Percentiles rank a stretch among this genome's conserved stretches.
Evolutionary conservation across 1,140 invertebrate genomes (phyloP).

Genomic region (Dolichoris vasculosae): DNA sequence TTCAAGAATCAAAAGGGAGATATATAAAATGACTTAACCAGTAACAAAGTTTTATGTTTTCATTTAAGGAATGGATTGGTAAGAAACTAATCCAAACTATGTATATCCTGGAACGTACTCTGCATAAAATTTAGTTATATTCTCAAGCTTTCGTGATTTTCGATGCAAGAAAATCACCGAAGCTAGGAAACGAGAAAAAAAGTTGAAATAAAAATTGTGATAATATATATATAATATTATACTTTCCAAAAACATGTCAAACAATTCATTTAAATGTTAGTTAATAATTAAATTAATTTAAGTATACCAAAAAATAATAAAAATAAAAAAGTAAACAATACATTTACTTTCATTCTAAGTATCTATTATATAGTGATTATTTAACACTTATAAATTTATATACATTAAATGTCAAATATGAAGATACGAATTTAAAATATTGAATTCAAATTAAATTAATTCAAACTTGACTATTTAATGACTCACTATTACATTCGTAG

Average conservation of each 20-base stretch:
- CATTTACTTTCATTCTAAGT: too few species aligned
- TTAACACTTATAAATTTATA: too few species aligned
- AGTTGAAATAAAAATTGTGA: not conserved
- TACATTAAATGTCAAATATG: too few species aligned
- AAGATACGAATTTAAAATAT: not conserved
- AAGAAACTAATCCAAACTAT: not conserved
- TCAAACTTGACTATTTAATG: too few species aligned
- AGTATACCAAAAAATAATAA: too few species aligned
- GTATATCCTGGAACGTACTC: not conserved
- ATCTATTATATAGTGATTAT: too few species aligned
- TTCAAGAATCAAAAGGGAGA: not conserved
- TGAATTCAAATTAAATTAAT: too few species aligned
- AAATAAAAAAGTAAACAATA: too few species aligned
- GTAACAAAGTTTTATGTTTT: constrained; percentile 25
- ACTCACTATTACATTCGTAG: too few species aligned
- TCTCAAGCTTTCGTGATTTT: not conserved
- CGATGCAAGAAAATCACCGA: not conserved
- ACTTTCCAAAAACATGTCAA: not conserved
- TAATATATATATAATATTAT: not conserved
- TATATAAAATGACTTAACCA: constrained; percentile 12
- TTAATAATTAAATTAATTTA: not conserved
- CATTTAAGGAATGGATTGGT: constrained; percentile 14
- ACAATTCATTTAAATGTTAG: not conserved
- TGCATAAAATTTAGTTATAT: constrained; percentile 22
- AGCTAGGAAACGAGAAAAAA: not conserved